phyloP scores from a whole-genome alignment of 2,113 vertebrate species.

The Grallaria varia region DNA sequence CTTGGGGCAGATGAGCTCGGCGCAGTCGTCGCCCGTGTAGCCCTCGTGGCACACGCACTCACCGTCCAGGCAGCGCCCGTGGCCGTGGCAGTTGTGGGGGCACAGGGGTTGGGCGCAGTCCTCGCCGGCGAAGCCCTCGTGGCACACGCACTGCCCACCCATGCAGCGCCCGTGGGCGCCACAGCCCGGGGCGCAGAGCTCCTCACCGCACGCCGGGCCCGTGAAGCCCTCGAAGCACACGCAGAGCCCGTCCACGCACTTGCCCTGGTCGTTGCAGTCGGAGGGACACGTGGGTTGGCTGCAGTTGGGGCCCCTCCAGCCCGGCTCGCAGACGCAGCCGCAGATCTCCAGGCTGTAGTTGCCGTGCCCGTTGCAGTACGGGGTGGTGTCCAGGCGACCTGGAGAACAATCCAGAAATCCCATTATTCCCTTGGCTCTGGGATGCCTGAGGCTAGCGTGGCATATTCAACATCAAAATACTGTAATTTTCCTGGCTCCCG shows the following conservation, averaged over 20 bases:
- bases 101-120: constrained; percentile 89
- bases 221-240: constrained; percentile 90
- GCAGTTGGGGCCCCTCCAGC: constrained; percentile 85
- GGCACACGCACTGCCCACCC: constrained; percentile 84
- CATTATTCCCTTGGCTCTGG: neutral
- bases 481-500: neutral
- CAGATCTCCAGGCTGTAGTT: constrained; percentile 88
- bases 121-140: constrained; percentile 82
- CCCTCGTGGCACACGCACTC: constrained; percentile 90
- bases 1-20: constrained; percentile 92
- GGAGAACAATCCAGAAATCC: neutral
- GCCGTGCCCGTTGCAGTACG: constrained; percentile 89
- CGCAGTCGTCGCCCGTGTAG: constrained; percentile 91
- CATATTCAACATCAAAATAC: fast-evolving
- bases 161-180: constrained; percentile 83
- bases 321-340: constrained; percentile 75
- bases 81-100: constrained; percentile 87
- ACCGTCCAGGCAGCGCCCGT: constrained; percentile 86
- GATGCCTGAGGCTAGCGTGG: too few relatives aligned
- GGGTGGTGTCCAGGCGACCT: constrained; percentile 88
- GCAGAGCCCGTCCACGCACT: constrained; percentile 85
- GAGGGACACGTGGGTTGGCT: constrained; percentile 82
- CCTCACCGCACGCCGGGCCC: constrained; percentile 83
- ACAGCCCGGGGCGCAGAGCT: constrained; percentile 85
- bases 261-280: constrained; percentile 95